Evolutionary conservation across 2,797 vertebrate genomes (phyloP).

Genomic region (Falco rusticolus): DNA sequence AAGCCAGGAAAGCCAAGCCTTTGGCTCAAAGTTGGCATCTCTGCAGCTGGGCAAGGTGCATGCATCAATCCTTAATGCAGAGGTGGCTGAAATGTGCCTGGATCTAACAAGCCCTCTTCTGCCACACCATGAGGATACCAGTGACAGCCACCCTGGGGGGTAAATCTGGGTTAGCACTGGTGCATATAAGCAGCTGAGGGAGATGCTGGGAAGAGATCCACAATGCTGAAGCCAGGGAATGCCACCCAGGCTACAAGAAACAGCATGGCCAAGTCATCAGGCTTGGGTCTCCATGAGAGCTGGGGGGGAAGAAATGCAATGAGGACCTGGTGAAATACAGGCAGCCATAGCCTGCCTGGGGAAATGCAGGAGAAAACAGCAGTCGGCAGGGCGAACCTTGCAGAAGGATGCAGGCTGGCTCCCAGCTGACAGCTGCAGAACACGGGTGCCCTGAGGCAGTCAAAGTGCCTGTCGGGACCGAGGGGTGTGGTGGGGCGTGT

Average conservation of each 20-base stretch:
- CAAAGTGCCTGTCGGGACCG: neutral
- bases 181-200: neutral
- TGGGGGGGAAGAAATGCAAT: neutral
- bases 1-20: neutral
- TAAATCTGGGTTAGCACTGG: neutral
- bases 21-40: neutral
- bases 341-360: neutral
- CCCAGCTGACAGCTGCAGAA: neutral
- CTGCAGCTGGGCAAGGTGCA: neutral
- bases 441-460: neutral
- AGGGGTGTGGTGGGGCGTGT: conserved; percentile 24
- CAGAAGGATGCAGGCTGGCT: neutral
- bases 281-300: neutral
- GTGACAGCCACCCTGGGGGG: neutral
- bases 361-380: neutral
- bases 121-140: neutral
- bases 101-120: neutral
- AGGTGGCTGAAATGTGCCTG: neutral
- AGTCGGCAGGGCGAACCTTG: neutral
- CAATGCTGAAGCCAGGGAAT: rapidly evolving
- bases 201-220: neutral
- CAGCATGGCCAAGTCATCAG: rapidly evolving
- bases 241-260: rapidly evolving
- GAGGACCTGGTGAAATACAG: rapidly evolving
- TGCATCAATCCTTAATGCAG: rapidly evolving